A percentile compares a stretch with the other conserved stretches of the same genome.
These are phyloP conservation scores for Drosophila anceps DNA, from an alignment of 2,888 invertebrate genomes.

Conservation along the genomic window DNA sequence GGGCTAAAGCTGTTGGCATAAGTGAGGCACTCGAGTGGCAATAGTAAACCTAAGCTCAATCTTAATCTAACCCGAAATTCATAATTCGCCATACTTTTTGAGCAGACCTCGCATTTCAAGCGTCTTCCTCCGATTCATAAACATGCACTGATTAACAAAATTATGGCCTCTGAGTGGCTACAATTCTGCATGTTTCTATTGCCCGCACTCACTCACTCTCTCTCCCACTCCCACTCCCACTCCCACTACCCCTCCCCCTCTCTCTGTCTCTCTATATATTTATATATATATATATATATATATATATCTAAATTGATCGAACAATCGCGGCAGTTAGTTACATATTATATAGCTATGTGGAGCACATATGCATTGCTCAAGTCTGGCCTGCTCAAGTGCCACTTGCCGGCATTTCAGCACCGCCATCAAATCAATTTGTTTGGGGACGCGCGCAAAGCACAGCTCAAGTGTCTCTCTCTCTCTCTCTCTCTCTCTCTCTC, in stretches of 20 bases:
- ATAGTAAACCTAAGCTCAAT: no score
- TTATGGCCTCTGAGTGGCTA: slow-evolving; percentile 1
- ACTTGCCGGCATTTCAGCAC: slow-evolving; percentile 73
- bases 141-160: slow-evolving; percentile 1
- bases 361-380: slow-evolving; percentile 25
- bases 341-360: slow-evolving; percentile 15
- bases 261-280: background rate
- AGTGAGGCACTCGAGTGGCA: no score
- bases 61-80: no score
- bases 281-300: no score
- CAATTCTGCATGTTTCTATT: slow-evolving; percentile 1
- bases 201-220: background rate
- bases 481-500: no score
- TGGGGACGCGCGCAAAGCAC: slow-evolving; percentile 62
- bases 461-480: slow-evolving; percentile 68
- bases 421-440: slow-evolving; percentile 72
- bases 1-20: no score
- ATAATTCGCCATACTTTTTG: no score
- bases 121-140: background rate
- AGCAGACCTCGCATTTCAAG: background rate
- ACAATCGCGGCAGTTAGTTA: slow-evolving; percentile 29
- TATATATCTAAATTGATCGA: slow-evolving; percentile 18
- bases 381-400: slow-evolving; percentile 59
- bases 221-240: background rate
- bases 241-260: background rate